Evolutionary conservation across 2,888 invertebrate genomes (phyloP).

Genomic region (Scaptomyza flava): DNA sequence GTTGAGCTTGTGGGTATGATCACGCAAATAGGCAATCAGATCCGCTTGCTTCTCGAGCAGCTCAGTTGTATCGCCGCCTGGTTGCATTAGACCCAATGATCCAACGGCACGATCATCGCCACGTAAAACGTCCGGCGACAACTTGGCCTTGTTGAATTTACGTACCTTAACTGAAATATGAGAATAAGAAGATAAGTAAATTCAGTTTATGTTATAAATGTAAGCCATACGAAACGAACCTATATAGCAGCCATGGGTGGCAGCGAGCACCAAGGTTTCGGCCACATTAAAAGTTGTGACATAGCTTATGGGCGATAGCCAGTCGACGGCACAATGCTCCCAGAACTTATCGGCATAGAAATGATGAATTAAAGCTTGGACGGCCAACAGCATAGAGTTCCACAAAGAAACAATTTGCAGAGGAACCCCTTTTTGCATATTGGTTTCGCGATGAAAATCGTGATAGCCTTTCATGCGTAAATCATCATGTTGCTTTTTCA

Average conservation of each 20-base stretch:
- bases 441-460: slow-evolving; percentile 88
- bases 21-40: slow-evolving; percentile 88
- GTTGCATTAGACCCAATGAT: slow-evolving; percentile 83
- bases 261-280: slow-evolving; percentile 85
- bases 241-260: slow-evolving; percentile 86
- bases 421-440: slow-evolving; percentile 87
- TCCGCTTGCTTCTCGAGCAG: slow-evolving; percentile 90
- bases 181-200: neutral
- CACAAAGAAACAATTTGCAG: slow-evolving; percentile 87
- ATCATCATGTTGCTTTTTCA: slow-evolving; percentile 87
- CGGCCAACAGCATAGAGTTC: slow-evolving; percentile 86
- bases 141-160: slow-evolving; percentile 86
- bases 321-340: slow-evolving; percentile 85
- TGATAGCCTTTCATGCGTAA: slow-evolving; percentile 88
- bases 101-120: slow-evolving; percentile 83
- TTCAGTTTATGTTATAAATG: neutral
- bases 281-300: slow-evolving; percentile 86
- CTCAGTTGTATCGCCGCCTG: slow-evolving; percentile 86
- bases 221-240: slow-evolving; percentile 79
- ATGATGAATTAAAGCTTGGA: slow-evolving; percentile 86
- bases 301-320: slow-evolving; percentile 86
- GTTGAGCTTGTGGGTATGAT: slow-evolving; percentile 88
- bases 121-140: slow-evolving; percentile 87
- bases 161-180: slow-evolving; percentile 85
- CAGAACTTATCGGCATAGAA: slow-evolving; percentile 86